Conservation (phyloP, 2,797 vertebrate species). For the Mus minutoides region DNA sequence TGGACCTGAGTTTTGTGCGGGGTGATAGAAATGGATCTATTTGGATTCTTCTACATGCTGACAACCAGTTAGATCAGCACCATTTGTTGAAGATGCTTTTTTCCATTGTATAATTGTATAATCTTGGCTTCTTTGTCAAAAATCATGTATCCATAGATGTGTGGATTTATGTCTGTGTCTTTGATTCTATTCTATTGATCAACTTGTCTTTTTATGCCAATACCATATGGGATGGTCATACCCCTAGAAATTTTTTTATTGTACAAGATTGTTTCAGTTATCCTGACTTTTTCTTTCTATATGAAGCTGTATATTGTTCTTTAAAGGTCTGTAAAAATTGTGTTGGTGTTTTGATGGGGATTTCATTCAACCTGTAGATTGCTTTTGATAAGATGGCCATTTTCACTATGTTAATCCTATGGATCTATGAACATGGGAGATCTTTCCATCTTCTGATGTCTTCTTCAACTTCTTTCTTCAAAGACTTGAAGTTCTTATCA, state of each 20-base stretch:
- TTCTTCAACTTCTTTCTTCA: neutral
- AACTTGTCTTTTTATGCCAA: neutral
- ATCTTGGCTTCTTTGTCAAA: neutral
- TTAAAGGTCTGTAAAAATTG: neutral
- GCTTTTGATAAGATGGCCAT: neutral
- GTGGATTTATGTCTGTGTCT: neutral
- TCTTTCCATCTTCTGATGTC: neutral
- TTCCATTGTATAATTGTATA: neutral
- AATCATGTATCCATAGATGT: neutral
- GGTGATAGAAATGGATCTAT: neutral
- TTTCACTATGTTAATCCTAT: neutral
- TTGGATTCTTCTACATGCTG: neutral
- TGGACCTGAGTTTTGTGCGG: neutral
- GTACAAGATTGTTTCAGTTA: neutral
- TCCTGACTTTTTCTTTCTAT: neutral
- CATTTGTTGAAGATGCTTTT: neutral
- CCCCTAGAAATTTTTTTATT: neutral
- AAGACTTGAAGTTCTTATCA: neutral
- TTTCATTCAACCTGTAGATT: neutral
- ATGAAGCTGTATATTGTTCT: neutral
- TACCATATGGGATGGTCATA: neutral
- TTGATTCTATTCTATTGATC: neutral
- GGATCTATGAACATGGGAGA: neutral
- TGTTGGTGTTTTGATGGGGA: neutral
- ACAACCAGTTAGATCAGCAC: neutral